These are phyloP conservation scores for Temnothorax rugatulus DNA, from an alignment of 2,888 invertebrate genomes.

Conservation along the genomic window DNA sequence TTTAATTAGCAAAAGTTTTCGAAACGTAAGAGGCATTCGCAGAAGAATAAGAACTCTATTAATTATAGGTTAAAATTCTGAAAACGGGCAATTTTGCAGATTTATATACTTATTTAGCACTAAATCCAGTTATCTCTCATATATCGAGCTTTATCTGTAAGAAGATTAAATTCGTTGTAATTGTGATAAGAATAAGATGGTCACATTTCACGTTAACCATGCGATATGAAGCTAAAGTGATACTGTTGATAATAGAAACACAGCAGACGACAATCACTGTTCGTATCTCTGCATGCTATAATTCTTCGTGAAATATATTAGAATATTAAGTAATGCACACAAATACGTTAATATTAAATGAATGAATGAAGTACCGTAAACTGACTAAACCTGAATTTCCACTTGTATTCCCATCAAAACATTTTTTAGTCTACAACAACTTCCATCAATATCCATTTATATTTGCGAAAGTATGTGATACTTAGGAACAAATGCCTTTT, in stretches of 20 bases:
- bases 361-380: conserved; percentile 12
- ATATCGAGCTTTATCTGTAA: neutral
- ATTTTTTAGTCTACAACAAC: neutral
- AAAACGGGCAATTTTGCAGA: neutral
- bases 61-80: neutral
- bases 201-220: neutral
- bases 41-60: neutral
- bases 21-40: neutral
- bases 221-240: neutral
- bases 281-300: neutral
- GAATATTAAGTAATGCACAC: neutral
- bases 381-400: neutral
- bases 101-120: neutral
- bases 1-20: neutral
- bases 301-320: neutral
- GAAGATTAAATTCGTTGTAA: neutral
- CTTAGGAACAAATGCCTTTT: neutral
- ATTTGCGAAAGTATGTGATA: neutral
- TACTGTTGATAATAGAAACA: neutral
- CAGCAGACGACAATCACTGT: neutral
- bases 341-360: neutral
- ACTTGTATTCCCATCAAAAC: neutral
- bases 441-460: neutral
- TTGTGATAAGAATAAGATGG: conserved; percentile 6
- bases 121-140: neutral